Evolutionary conservation across 1,140 invertebrate species (phyloP).

Genomic region (Prorops nasuta): DNA sequence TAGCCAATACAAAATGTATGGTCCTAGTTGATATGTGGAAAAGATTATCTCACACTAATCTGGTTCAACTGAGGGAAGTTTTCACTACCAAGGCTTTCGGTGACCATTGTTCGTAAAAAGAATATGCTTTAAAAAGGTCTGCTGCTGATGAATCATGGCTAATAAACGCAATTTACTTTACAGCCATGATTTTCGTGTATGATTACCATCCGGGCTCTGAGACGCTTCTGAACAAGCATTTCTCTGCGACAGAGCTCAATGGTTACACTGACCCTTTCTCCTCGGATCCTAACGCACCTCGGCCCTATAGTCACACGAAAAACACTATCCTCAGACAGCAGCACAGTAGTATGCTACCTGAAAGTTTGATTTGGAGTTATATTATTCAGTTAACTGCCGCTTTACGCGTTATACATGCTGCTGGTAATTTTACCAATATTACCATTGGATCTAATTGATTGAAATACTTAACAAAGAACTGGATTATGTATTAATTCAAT

Average conservation of each 20-base stretch:
- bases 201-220: slow-evolving; percentile 91
- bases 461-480: too few species aligned
- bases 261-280: slow-evolving; percentile 81
- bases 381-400: slow-evolving; percentile 96
- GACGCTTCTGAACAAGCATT: slow-evolving; percentile 84
- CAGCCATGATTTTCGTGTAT: slow-evolving; percentile 94
- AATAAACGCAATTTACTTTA: too few species aligned
- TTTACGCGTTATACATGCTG: slow-evolving; percentile 85
- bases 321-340: slow-evolving; percentile 71
- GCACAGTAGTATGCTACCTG: slow-evolving; percentile 76
- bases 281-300: slow-evolving; percentile 76
- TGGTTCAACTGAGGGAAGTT: slow-evolving; percentile 87
- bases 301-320: slow-evolving; percentile 81
- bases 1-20: slow-evolving; percentile 83
- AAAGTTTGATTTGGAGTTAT: slow-evolving; percentile 92
- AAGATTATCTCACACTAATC: slow-evolving; percentile 88
- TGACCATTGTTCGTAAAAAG: slow-evolving; percentile 80
- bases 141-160: not conserved
- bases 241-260: slow-evolving; percentile 67
- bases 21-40: slow-evolving; percentile 90
- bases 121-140: too few species aligned
- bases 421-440: slow-evolving; percentile 52
- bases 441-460: not conserved
- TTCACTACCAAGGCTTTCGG: slow-evolving; percentile 95
- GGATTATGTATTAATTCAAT: not conserved